Evolutionary conservation across 2,113 vertebrate genomes (phyloP).

Genomic region (Micronycteris hirsuta): DNA sequence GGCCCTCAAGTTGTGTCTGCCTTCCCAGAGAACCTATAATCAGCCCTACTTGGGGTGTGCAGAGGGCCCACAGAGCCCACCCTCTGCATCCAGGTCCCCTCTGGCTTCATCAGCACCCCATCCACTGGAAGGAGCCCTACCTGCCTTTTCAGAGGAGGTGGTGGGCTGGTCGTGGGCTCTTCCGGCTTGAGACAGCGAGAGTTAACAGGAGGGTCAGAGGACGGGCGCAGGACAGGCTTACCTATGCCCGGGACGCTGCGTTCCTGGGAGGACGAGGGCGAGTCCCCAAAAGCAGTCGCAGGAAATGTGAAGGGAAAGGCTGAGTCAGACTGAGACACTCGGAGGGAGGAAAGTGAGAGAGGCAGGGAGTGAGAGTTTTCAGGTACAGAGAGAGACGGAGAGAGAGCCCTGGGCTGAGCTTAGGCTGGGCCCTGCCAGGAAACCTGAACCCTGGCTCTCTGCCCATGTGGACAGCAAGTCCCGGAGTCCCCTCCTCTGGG

Average conservation of each 20-base stretch:
- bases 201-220: slow-evolving; percentile 78
- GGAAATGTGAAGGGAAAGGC: slow-evolving; percentile 60
- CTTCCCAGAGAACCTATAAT: neutral
- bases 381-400: slow-evolving; percentile 9
- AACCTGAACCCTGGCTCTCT: neutral
- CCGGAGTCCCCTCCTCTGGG: neutral
- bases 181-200: slow-evolving; percentile 80
- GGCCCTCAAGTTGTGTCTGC: neutral
- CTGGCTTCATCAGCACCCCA: neutral
- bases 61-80: neutral
- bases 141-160: slow-evolving; percentile 87
- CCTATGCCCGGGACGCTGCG: slow-evolving; percentile 58
- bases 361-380: slow-evolving; percentile 53
- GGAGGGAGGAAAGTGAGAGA: slow-evolving; percentile 39
- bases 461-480: neutral
- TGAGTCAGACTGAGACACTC: slow-evolving; percentile 57
- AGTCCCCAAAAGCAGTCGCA: slow-evolving; percentile 33
- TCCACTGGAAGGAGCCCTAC: slow-evolving; percentile 80
- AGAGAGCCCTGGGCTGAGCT: neutral
- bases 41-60: neutral
- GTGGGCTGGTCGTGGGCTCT: slow-evolving; percentile 76
- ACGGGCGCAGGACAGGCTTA: slow-evolving; percentile 75
- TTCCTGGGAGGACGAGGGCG: slow-evolving; percentile 74
- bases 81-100: neutral
- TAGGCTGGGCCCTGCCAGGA: neutral